phyloP scores from a whole-genome alignment of 2,797 vertebrate species.

The Diplodus puntazzo region DNA sequence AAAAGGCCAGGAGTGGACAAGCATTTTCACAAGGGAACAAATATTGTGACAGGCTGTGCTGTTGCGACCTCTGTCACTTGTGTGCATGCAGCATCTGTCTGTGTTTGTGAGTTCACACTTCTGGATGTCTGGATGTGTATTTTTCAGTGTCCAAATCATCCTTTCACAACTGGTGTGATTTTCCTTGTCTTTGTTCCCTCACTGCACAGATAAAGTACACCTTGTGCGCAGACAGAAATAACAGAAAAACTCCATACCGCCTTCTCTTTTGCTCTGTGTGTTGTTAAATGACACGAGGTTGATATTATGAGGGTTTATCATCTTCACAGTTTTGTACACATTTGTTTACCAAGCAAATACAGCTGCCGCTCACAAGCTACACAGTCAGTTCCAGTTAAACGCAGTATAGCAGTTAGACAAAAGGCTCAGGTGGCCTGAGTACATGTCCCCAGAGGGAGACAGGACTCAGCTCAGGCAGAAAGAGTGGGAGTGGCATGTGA shows the following conservation, averaged over 20 bases:
- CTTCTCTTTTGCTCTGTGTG: conserved; percentile 22
- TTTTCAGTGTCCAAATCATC: conserved; percentile 15
- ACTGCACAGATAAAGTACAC: background rate
- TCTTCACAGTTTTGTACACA: conserved; percentile 22
- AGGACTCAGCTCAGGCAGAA: conserved; percentile 73
- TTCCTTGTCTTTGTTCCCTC: background rate
- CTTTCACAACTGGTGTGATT: background rate
- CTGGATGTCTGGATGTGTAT: conserved; percentile 10
- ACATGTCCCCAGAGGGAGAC: conserved; percentile 70
- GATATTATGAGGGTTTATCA: conserved; percentile 18
- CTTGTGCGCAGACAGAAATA: background rate
- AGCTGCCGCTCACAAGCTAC: conserved; percentile 52
- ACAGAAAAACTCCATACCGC: conserved; percentile 2
- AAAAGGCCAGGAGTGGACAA: conserved; percentile 40
- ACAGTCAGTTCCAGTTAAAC: conserved; percentile 59
- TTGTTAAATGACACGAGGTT: background rate
- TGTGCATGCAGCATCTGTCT: conserved; percentile 21
- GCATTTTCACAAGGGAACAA: conserved; percentile 52
- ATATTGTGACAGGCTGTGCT: conserved; percentile 54
- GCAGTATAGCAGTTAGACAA: conserved; percentile 60
- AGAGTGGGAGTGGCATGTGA: conserved; percentile 72
- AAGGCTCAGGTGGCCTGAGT: conserved; percentile 77
- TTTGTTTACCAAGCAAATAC: conserved; percentile 60
- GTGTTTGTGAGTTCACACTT: conserved; percentile 34
- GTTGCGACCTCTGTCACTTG: conserved; percentile 25